A percentile compares a stretch with the other conserved stretches of the same genome.
These are phyloP conservation scores for Macrocentrus cingulum DNA, from an alignment of 1,140 invertebrate genomes.

Conservation along the genomic window DNA sequence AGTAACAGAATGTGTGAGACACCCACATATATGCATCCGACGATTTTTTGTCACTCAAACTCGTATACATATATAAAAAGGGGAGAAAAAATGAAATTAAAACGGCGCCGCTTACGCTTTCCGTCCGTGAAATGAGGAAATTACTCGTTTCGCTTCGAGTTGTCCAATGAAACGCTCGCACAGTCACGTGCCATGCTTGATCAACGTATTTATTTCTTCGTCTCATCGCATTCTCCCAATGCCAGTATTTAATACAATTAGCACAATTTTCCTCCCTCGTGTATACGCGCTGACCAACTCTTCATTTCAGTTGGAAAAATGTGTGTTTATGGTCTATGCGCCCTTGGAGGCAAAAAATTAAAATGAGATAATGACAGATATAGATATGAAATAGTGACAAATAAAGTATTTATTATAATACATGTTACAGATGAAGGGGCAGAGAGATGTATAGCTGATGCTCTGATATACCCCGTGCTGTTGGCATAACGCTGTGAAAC, in stretches of 20 bases:
- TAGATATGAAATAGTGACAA: too few relatives aligned
- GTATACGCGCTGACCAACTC: too few relatives aligned
- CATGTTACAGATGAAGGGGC: too few relatives aligned
- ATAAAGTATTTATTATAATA: too few relatives aligned
- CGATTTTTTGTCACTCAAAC: conserved; percentile 17
- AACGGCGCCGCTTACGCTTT: conserved; percentile 15
- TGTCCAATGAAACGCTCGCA: conserved; percentile 10
- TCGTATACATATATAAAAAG: conserved; percentile 11
- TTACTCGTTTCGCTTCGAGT: conserved; percentile 28
- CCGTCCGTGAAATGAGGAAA: conserved; percentile 31
- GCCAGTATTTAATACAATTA: conserved; percentile 7
- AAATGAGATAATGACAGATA: too few relatives aligned
- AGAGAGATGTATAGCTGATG: too few relatives aligned
- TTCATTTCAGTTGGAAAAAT: too few relatives aligned
- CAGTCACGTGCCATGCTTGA: conserved; percentile 17
- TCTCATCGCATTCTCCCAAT: not conserved
- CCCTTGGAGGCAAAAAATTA: too few relatives aligned
- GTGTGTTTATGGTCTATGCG: too few relatives aligned
- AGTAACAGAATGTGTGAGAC: not conserved
- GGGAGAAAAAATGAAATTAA: conserved; percentile 7
- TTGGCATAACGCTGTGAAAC: conserved; percentile 21
- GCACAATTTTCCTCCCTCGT: conserved; percentile 6
- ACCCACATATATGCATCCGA: too few relatives aligned
- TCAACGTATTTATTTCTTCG: conserved; percentile 7
- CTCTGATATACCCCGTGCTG: conserved; percentile 4